phyloP scores from a whole-genome alignment of 2,888 invertebrate species.

The Drosophila sordidapex region DNA sequence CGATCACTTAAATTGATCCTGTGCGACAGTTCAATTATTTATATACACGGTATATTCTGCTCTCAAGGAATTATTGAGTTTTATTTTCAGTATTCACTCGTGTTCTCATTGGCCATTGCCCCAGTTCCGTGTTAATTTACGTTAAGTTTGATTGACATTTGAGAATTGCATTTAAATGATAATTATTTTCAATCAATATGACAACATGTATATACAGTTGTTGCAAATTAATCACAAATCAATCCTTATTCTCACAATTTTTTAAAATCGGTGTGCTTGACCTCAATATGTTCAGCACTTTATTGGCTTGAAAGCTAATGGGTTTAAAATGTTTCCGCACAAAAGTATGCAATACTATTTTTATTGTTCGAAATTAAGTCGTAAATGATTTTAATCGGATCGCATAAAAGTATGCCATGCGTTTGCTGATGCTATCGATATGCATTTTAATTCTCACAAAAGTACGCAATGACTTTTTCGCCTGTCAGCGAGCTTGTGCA shows the following conservation, averaged over 20 bases:
- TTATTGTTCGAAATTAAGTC: slow-evolving; percentile 1
- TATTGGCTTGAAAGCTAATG: neutral
- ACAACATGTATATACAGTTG: neutral
- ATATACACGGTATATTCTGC: neutral
- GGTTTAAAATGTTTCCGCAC: neutral
- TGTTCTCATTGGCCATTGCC: neutral
- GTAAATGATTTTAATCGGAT: neutral
- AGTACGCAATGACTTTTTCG: slow-evolving; percentile 16
- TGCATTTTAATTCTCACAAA: slow-evolving; percentile 9
- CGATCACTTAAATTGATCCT: neutral
- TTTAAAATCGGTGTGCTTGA: neutral
- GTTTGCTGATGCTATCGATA: neutral
- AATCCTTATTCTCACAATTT: neutral
- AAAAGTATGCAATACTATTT: slow-evolving; percentile 18
- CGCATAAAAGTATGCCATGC: slow-evolving; percentile 28
- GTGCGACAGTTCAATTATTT: neutral
- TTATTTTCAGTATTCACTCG: neutral
- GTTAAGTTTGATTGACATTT: neutral
- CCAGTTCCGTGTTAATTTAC: neutral
- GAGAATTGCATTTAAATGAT: neutral
- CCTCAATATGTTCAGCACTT: neutral
- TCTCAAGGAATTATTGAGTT: neutral
- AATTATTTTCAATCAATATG: neutral
- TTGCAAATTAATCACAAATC: neutral
- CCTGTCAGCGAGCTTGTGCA: neutral